Evolutionary conservation across 2,797 vertebrate species (phyloP).

Genomic region (Agapornis canus): DNA sequence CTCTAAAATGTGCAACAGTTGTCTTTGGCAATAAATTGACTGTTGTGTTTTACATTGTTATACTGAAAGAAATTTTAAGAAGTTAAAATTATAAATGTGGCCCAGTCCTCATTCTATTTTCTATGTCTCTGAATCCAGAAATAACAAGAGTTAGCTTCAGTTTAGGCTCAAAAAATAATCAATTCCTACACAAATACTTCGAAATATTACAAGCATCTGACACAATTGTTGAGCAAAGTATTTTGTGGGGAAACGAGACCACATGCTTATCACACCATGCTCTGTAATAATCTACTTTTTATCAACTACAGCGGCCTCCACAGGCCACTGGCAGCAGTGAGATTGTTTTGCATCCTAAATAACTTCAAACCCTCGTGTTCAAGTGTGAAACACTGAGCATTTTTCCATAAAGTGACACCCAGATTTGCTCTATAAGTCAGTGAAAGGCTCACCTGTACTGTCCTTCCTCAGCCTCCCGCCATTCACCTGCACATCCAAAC

Average conservation of each 20-base stretch:
- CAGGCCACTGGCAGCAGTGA: neutral
- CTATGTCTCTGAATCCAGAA: neutral
- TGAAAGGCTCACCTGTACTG: neutral
- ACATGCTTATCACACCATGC: neutral
- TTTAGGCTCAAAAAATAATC: neutral
- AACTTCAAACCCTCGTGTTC: neutral
- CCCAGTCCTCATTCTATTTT: neutral
- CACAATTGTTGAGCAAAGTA: neutral
- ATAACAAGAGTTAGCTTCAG: neutral
- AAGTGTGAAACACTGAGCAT: neutral
- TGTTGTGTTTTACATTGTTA: neutral
- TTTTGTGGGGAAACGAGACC: neutral
- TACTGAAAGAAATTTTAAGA: neutral
- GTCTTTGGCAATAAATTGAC: neutral
- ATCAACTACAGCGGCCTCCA: neutral
- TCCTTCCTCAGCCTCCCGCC: conserved; percentile 24
- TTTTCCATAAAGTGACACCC: neutral
- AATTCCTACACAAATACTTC: neutral
- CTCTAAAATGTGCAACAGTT: neutral
- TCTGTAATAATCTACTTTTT: neutral
- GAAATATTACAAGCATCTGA: neutral
- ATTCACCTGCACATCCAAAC: conserved; percentile 72
- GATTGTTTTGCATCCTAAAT: neutral
- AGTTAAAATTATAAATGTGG: neutral
- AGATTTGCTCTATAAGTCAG: neutral